A percentile compares a stretch with the other conserved stretches of the same genome.
Evolutionary conservation across 2,888 invertebrate species (phyloP).

Genomic region (Yponomeuta malinellus): DNA sequence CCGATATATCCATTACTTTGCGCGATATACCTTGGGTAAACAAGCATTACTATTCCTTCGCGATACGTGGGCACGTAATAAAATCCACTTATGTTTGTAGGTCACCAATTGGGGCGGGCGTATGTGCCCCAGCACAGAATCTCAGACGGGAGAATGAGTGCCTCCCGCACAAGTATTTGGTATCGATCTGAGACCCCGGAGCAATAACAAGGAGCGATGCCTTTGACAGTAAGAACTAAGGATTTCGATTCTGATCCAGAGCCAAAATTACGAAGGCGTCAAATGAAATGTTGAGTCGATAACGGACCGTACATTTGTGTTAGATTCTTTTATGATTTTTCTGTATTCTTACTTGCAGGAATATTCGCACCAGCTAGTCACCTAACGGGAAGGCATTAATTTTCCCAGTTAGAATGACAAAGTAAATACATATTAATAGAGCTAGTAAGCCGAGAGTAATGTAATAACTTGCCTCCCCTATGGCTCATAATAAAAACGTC

Average conservation of each 20-base stretch:
- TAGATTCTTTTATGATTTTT: no score
- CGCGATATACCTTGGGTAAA: conserved; percentile 11
- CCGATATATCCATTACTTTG: conserved; percentile 11
- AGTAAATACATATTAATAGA: neutral
- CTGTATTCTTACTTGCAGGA: no score
- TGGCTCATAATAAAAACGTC: neutral
- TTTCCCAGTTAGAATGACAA: neutral
- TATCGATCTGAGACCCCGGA: conserved; percentile 38
- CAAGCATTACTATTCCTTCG: conserved; percentile 13
- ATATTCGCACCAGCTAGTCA: no score
- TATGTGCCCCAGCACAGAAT: conserved; percentile 30
- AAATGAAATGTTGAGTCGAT: no score
- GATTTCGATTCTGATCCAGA: no score
- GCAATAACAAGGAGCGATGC: conserved; percentile 4
- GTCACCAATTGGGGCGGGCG: conserved; percentile 31
- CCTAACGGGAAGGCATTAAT: no score
- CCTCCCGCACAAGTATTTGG: conserved; percentile 28
- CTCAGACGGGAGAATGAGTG: conserved; percentile 32
- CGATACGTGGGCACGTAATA: conserved; percentile 6
- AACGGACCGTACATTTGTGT: no score
- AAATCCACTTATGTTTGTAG: conserved; percentile 21
- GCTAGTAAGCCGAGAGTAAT: neutral
- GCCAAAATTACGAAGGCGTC: no score
- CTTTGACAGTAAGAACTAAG: neutral
- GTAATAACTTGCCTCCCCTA: neutral